Percentiles rank a stretch among this genome's conserved stretches.
Evolutionary conservation across 2,113 vertebrate genomes (phyloP).

Genomic region (Eolophus roseicapilla): DNA sequence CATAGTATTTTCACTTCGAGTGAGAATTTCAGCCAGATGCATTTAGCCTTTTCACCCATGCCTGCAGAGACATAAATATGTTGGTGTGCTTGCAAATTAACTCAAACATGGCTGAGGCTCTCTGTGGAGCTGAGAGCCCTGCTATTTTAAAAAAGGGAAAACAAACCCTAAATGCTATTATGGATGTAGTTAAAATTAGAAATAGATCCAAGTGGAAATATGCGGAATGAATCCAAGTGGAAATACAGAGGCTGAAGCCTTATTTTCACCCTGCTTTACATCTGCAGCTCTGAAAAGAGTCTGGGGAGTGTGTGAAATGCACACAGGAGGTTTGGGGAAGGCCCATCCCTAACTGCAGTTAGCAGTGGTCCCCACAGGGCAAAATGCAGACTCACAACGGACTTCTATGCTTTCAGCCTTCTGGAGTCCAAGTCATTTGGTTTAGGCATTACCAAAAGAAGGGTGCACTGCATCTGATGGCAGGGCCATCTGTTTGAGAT

Average conservation of each 20-base stretch:
- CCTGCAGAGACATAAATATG: background rate
- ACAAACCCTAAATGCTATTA: background rate
- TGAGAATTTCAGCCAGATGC: background rate
- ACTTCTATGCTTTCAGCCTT: background rate
- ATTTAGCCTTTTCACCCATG: background rate
- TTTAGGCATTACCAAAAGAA: background rate
- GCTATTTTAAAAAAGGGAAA: background rate
- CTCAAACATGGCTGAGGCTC: background rate
- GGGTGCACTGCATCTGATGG: background rate
- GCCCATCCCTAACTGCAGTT: background rate
- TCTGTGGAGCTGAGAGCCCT: background rate
- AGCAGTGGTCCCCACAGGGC: background rate
- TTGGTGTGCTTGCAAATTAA: background rate
- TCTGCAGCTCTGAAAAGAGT: background rate
- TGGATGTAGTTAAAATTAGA: slow-evolving; percentile 34
- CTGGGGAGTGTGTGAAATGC: background rate
- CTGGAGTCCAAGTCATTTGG: background rate
- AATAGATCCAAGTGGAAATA: slow-evolving; percentile 19
- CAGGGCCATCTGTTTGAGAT: background rate
- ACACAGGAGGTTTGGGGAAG: background rate
- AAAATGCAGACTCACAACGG: background rate
- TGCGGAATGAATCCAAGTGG: background rate
- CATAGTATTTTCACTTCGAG: background rate
- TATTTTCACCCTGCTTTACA: background rate
- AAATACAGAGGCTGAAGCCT: background rate